Percentiles rank a stretch among this genome's conserved stretches.
phyloP scores from a whole-genome alignment of 2,797 vertebrate genomes.

The Melanotaenia boesemani region DNA sequence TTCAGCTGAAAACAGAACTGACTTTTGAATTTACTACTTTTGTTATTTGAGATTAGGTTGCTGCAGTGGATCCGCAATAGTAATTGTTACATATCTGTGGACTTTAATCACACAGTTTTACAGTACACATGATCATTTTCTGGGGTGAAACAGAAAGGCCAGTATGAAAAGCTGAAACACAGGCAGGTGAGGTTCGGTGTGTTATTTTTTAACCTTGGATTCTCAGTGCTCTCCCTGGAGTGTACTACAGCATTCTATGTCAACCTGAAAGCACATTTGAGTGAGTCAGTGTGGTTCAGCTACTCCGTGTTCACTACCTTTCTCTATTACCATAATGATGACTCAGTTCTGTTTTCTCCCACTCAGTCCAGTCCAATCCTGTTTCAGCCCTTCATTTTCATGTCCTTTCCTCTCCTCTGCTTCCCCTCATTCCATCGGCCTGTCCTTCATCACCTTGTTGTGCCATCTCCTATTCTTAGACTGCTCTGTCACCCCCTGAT shows the following conservation, averaged over 20 bases:
- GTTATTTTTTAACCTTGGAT: conserved; percentile 67
- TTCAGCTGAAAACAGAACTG: too few relatives aligned
- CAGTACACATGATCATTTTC: background rate
- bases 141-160: conserved; percentile 10
- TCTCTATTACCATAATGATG: conserved; percentile 75
- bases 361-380: conserved; percentile 53
- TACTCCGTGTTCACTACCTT: conserved; percentile 32
- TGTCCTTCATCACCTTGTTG: conserved; percentile 63
- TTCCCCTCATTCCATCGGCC: conserved; percentile 41
- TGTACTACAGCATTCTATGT: conserved; percentile 62
- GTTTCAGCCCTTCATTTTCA: conserved; percentile 36
- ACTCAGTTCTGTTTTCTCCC: conserved; percentile 72
- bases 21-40: too few relatives aligned
- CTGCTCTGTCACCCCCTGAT: conserved; percentile 55
- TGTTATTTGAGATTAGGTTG: background rate
- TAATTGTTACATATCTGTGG: background rate
- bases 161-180: conserved; percentile 33
- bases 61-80: background rate
- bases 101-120: conserved; percentile 2
- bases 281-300: conserved; percentile 68
- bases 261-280: conserved; percentile 63
- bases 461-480: conserved; percentile 65
- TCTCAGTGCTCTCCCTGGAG: conserved; percentile 51
- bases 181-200: conserved; percentile 32
- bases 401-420: conserved; percentile 38